Percentiles rank a stretch among this genome's conserved stretches.
Evolutionary conservation across 2,113 vertebrate species (phyloP).

Genomic region (Coptodon rendalli): DNA sequence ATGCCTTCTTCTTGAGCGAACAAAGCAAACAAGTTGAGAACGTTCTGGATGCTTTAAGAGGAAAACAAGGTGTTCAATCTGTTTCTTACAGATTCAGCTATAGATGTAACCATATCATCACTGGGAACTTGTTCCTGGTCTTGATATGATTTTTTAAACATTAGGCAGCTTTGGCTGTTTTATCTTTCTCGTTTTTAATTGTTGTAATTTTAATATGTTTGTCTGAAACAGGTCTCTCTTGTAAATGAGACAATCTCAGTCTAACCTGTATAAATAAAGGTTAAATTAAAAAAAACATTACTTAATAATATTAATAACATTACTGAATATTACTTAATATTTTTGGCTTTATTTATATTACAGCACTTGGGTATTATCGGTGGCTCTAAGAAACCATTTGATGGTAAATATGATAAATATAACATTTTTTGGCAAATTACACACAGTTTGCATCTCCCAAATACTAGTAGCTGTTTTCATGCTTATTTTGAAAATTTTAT

Average conservation of each 20-base stretch:
- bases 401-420: neutral
- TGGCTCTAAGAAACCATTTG: neutral
- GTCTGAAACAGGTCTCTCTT: neutral
- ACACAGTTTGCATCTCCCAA: neutral
- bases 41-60: neutral
- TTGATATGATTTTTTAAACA: neutral
- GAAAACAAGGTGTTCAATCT: neutral
- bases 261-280: neutral
- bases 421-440: neutral
- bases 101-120: neutral
- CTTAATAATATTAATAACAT: neutral
- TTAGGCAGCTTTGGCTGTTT: neutral
- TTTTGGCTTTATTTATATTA: neutral
- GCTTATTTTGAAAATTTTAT: neutral
- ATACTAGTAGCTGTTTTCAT: neutral
- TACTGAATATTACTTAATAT: neutral
- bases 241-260: neutral
- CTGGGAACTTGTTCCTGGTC: neutral
- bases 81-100: neutral
- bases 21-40: neutral
- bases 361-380: neutral
- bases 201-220: neutral
- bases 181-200: neutral
- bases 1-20: neutral
- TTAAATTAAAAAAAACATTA: neutral